Conservation (phyloP, 1,140 invertebrate genomes). For the Ceratina calcarata region DNA sequence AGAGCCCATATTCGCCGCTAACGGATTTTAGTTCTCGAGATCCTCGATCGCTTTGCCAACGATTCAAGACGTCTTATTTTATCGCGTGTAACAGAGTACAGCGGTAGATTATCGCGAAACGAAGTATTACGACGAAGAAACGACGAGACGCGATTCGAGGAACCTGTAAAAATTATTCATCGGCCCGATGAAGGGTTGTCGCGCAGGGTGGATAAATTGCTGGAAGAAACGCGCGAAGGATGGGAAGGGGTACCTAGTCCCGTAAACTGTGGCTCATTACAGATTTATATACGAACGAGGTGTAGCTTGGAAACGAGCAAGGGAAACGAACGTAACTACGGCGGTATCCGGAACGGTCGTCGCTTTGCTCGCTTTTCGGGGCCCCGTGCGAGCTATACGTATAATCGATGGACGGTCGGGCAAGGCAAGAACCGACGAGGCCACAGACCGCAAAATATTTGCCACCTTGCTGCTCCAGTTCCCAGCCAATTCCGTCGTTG, state of each 20-base stretch:
- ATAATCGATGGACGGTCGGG: conserved; percentile 74
- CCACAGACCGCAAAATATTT: conserved; percentile 69
- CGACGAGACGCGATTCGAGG: neutral
- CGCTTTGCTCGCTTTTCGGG: conserved; percentile 41
- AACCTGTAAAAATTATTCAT: conserved; percentile 67
- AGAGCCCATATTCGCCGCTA: conserved; percentile 37
- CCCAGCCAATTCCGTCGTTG: conserved; percentile 22
- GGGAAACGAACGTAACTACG: conserved; percentile 57
- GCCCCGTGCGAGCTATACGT: conserved; percentile 63
- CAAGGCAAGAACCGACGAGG: conserved; percentile 71
- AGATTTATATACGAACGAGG: conserved; percentile 71
- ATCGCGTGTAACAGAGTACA: no score
- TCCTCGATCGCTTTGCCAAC: conserved; percentile 5
- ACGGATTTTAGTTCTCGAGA: conserved; percentile 57
- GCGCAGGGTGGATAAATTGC: conserved; percentile 53
- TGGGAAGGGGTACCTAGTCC: neutral
- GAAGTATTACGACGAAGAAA: neutral
- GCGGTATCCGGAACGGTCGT: conserved; percentile 41
- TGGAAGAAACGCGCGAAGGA: neutral
- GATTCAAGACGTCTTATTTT: neutral
- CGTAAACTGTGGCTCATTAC: conserved; percentile 74
- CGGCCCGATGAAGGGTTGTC: conserved; percentile 55
- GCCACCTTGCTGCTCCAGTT: conserved; percentile 61
- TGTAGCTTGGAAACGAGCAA: conserved; percentile 49
- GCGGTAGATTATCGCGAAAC: no score